Base-by-base conservation (phyloP, 2,797 vertebrate genomes). In the Amniataba percoides region DNA sequence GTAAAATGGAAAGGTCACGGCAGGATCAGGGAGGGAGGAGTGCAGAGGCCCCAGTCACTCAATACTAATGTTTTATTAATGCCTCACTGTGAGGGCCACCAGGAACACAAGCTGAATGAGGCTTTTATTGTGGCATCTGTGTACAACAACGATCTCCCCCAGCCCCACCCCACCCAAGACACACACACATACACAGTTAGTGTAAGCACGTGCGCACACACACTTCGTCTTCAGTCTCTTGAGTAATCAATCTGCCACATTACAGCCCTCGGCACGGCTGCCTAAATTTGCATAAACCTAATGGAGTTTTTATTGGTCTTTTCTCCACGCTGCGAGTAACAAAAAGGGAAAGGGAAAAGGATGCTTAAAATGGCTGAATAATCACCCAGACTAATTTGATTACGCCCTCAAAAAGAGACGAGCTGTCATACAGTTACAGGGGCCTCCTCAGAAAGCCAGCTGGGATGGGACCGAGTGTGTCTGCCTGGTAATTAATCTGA, bases 21-120 rank as follows among this genome's bases (percentile, higher is more conserved):
- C 72, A 80, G 84, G 92, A 80, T 88, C 71, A 73, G 63, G 87
- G 62, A 78, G 80, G 86, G 86, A 84, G 89, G 87, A 88, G 79
- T 16, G 74, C 81, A 63, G 83, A 83, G 88, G 77, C 82, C 90
- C 82, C 87, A 84, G 84, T 91, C 83, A 89, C 89, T 94, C 95
- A 87, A 91, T 93, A 89, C 94, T 95, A 94, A 96, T 95, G 95
- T 95, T 95, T 95, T 96, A 96, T 96, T 96, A 95, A 96, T 95
- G 94, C 78, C 68, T 85, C 2, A 21, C 91, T 87, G 91, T 84
- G 89, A 94, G 93, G 91, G 90, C 92, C 91, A 93, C 89, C 82
- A 89, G 91, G 92, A 92, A 87, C 86, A 82, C 88, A 69, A 61
- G 77, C 88, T 92, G 90, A 95, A 93, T 91, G 87, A 88, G 58